Evolutionary conservation across 2,113 vertebrate species (phyloP).

Genomic region (Sphaerodactylus townsendi): DNA sequence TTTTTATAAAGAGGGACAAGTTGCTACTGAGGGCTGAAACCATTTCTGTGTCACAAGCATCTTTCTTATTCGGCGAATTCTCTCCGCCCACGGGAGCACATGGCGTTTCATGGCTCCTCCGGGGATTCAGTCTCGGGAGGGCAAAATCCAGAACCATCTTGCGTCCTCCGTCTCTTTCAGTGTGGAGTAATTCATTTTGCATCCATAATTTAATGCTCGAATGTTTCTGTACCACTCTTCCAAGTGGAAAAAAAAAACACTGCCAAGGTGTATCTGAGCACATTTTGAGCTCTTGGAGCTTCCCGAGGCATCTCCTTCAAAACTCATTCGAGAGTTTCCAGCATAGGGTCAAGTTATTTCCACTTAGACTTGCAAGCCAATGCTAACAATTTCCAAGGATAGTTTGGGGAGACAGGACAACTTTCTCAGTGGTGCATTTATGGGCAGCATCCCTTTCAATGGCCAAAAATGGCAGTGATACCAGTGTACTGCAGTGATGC

Average conservation of each 20-base stretch:
- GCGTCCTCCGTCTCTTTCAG: neutral
- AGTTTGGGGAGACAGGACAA: too few species aligned
- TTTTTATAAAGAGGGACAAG: too few species aligned
- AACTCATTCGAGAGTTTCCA: neutral
- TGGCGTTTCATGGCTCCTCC: neutral
- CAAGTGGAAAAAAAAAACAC: neutral
- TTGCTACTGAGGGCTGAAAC: too few species aligned
- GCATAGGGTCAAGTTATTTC: neutral
- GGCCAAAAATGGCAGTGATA: too few species aligned
- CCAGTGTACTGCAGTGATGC: too few species aligned
- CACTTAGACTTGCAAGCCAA: too few species aligned
- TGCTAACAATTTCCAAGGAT: too few species aligned
- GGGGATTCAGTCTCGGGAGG: neutral
- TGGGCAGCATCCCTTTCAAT: too few species aligned
- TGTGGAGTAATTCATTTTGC: neutral
- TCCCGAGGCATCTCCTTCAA: neutral
- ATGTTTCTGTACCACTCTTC: neutral
- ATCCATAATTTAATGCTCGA: conserved; percentile 2
- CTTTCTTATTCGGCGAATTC: neutral
- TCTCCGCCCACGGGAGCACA: neutral
- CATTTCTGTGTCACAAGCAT: too few species aligned
- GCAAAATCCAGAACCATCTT: neutral
- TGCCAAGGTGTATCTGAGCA: neutral
- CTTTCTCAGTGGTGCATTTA: too few species aligned
- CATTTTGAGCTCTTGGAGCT: neutral